Percentiles rank a stretch among this genome's conserved stretches.
Conservation (phyloP, 2,797 vertebrate genomes). For the Buphagus erythrorhynchus region DNA sequence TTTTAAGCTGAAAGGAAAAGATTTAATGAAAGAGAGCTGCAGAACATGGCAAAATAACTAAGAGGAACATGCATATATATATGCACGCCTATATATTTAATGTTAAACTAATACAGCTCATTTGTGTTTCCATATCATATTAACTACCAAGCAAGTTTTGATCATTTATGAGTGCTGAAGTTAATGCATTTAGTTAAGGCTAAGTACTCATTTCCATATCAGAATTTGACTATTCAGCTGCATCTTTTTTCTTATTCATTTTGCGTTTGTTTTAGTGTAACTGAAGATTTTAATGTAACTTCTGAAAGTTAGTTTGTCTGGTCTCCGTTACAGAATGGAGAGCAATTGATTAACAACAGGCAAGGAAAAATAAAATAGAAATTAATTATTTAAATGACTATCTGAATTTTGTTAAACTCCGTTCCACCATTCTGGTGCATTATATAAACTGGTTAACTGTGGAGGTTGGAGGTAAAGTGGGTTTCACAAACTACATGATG, state of each 20-base stretch:
- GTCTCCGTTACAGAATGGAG: background rate
- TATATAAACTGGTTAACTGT: background rate
- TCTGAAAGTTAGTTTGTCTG: background rate
- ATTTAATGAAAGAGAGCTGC: background rate
- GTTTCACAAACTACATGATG: background rate
- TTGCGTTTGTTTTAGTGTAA: background rate
- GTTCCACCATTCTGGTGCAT: background rate
- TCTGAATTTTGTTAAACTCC: background rate
- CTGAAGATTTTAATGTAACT: background rate
- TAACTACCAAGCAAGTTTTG: background rate
- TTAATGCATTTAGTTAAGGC: background rate
- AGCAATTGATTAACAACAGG: background rate
- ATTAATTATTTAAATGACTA: background rate
- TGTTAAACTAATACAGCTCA: background rate
- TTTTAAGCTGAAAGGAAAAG: background rate
- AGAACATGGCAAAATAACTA: background rate
- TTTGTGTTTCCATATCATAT: background rate
- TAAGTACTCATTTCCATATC: background rate
- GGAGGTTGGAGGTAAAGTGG: accelerated
- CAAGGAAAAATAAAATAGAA: background rate
- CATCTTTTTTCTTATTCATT: background rate
- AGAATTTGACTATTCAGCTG: background rate
- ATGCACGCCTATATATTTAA: background rate
- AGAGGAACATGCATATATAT: background rate
- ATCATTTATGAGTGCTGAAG: background rate